These are phyloP conservation scores for Danio rerio DNA, from an alignment of 2,113 vertebrate genomes.

Conservation along the genomic window DNA sequence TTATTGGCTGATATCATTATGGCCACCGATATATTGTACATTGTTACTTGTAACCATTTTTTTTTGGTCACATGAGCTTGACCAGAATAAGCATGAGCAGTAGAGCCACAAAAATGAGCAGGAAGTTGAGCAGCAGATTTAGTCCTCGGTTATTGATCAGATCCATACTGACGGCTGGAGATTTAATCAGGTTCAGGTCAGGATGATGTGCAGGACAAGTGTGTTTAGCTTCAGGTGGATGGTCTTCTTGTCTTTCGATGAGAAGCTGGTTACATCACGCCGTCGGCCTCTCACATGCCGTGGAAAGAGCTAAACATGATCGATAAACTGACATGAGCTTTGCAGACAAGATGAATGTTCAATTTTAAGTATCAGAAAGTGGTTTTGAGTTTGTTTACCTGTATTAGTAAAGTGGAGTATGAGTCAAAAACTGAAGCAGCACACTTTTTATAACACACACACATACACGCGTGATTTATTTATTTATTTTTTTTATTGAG, in stretches of 20 bases:
- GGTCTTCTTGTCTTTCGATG: not conserved
- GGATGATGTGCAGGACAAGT: not conserved
- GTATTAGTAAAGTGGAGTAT: conserved; percentile 21
- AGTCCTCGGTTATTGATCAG: conserved; percentile 76
- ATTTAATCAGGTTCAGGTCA: not conserved
- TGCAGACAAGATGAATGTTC: not conserved
- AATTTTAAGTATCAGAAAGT: too few relatives aligned
- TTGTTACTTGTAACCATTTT: too few relatives aligned
- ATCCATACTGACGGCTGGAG: conserved; percentile 70
- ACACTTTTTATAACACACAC: conserved; percentile 34
- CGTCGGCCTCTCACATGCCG: conserved; percentile 41
- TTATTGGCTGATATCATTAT: too few relatives aligned
- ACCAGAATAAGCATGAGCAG: conserved; percentile 80
- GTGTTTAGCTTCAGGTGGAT: not conserved
- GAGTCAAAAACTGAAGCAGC: not conserved
- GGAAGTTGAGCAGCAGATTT: conserved; percentile 80
- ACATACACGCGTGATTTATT: conserved; percentile 1
- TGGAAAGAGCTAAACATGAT: conserved; percentile 57
- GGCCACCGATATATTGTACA: too few relatives aligned
- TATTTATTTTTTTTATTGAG: conserved; percentile 48
- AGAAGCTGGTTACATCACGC: conserved; percentile 3
- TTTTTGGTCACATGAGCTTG: conserved; percentile 74
- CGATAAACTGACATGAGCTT: conserved; percentile 45
- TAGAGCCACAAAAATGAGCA: conserved; percentile 79
- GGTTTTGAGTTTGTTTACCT: not conserved